These are phyloP conservation scores for Solea solea DNA, from an alignment of 2,113 vertebrate genomes.

Conservation along the genomic window DNA sequence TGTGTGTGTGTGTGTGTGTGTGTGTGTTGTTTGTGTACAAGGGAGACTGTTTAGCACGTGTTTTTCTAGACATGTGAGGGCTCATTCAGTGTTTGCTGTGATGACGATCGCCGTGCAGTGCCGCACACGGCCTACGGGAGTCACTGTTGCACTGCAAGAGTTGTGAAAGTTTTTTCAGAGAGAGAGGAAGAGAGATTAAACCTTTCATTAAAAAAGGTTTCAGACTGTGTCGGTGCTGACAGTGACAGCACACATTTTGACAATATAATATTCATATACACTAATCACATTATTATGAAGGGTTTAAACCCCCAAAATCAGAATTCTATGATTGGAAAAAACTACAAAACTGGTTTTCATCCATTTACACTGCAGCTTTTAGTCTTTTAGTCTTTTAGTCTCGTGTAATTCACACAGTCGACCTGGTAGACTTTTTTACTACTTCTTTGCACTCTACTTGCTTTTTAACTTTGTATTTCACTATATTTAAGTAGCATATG, in stretches of 20 bases:
- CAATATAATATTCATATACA: neutral
- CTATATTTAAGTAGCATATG: too few relatives aligned
- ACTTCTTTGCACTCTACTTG: too few relatives aligned
- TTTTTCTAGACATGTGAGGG: neutral
- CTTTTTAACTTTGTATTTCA: too few relatives aligned
- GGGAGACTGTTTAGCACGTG: neutral
- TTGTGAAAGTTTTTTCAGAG: neutral
- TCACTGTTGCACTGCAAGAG: conserved; percentile 51
- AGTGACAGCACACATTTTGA: too few relatives aligned
- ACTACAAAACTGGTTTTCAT: too few relatives aligned
- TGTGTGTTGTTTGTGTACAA: conserved; percentile 1
- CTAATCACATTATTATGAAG: neutral
- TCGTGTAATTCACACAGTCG: too few relatives aligned
- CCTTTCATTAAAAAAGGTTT: neutral
- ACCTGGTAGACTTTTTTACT: too few relatives aligned
- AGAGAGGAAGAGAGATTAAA: neutral
- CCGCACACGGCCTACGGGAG: conserved; percentile 47
- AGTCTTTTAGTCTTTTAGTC: too few relatives aligned
- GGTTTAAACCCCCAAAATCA: too few relatives aligned
- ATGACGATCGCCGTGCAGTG: conserved; percentile 19
- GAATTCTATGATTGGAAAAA: too few relatives aligned
- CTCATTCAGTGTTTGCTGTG: conserved; percentile 7
- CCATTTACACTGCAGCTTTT: too few relatives aligned
- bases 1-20: conserved; percentile 1
- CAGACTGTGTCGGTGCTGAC: neutral